These are phyloP conservation scores for Oryzias celebensis DNA, from an alignment of 2,113 vertebrate species.

Conservation along the genomic window DNA sequence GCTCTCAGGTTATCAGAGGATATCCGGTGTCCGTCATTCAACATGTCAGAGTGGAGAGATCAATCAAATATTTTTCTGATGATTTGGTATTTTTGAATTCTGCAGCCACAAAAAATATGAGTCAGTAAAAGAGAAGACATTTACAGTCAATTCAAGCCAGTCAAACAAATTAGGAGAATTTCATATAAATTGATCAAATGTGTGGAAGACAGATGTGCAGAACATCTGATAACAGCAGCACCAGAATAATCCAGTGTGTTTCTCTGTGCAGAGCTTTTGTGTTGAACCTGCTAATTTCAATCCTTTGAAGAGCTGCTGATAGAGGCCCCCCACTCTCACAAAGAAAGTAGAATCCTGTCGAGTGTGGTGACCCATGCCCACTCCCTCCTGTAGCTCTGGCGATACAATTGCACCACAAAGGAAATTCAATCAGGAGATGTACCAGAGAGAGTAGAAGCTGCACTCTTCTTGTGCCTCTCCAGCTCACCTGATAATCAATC, in stretches of 20 bases:
- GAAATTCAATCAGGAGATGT: conserved; percentile 78
- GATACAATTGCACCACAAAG: conserved; percentile 71
- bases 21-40: conserved; percentile 83
- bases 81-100: not conserved
- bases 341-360: conserved; percentile 62
- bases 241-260: conserved; percentile 15
- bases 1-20: conserved; percentile 76
- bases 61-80: conserved; percentile 55
- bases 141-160: too few species aligned
- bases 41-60: conserved; percentile 69
- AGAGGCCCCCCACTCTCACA: conserved; percentile 38
- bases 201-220: conserved; percentile 1
- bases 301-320: conserved; percentile 33
- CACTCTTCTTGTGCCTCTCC: conserved; percentile 31
- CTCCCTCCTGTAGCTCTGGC: conserved; percentile 45
- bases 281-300: conserved; percentile 37
- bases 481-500: conserved; percentile 35
- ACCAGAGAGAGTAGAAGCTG: conserved; percentile 41
- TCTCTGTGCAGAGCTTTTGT: conserved; percentile 38
- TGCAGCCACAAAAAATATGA: not conserved
- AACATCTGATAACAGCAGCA: not conserved
- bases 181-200: too few species aligned
- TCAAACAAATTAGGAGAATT: too few species aligned
- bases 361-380: conserved; percentile 56
- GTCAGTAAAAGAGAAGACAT: too few species aligned